phyloP scores from a whole-genome alignment of 2,113 vertebrate species.

The Lichenostomus cassidix region DNA sequence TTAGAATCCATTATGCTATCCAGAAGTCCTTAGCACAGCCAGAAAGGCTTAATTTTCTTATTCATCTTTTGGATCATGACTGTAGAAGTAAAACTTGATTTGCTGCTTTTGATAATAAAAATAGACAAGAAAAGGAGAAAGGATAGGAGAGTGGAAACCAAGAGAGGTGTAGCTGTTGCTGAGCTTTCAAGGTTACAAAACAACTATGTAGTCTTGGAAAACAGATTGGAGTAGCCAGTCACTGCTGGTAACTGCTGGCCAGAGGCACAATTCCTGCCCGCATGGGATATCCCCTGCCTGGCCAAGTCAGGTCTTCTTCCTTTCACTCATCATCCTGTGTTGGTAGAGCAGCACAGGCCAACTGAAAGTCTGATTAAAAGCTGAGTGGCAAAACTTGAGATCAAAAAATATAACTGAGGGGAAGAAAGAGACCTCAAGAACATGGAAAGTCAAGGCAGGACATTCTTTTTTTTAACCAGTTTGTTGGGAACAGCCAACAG shows the following conservation, averaged over 20 bases:
- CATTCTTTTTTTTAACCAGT: neutral
- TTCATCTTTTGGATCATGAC: neutral
- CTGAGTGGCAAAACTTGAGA: neutral
- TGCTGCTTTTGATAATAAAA: conserved; percentile 1
- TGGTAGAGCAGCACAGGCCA: neutral
- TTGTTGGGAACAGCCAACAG: neutral
- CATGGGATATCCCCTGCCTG: neutral
- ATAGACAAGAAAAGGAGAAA: neutral
- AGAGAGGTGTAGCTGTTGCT: neutral
- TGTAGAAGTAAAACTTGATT: neutral
- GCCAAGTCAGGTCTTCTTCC: neutral
- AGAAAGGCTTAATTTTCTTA: conserved; percentile 16
- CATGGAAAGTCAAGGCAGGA: neutral
- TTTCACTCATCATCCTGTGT: neutral
- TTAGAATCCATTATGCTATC: conserved; percentile 10
- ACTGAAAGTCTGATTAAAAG: neutral
- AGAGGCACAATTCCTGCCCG: neutral
- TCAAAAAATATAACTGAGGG: neutral
- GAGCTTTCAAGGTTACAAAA: neutral
- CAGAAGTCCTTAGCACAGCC: neutral
- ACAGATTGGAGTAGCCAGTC: neutral
- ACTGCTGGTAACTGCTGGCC: neutral
- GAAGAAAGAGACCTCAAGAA: neutral
- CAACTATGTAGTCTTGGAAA: neutral
- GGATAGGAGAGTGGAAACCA: neutral